Evolutionary conservation across 2,888 invertebrate species (phyloP).

Genomic region (Thelaira solivaga): DNA sequence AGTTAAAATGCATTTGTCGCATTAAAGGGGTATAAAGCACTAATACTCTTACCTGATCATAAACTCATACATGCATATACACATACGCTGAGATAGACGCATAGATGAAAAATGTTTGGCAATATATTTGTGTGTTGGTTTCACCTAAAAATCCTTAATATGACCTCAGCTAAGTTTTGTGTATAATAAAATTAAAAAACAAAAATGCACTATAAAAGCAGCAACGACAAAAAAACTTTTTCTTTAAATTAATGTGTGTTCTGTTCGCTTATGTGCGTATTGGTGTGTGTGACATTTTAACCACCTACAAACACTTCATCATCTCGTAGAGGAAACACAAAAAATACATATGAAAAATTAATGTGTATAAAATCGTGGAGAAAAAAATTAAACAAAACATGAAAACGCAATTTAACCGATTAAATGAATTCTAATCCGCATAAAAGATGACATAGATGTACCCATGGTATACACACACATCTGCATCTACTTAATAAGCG

Average conservation of each 20-base stretch:
- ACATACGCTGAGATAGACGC: neutral
- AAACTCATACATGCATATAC: neutral
- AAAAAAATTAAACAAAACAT: constrained; percentile 40
- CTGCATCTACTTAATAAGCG: neutral
- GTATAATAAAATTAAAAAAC: constrained; percentile 34
- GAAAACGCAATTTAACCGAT: constrained; percentile 55
- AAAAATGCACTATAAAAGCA: constrained; percentile 37
- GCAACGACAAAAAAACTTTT: constrained; percentile 31
- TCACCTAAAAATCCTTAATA: constrained; percentile 70
- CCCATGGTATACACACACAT: neutral
- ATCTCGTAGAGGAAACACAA: constrained; percentile 34
- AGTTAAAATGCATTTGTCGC: constrained; percentile 56
- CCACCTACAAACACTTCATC: constrained; percentile 58
- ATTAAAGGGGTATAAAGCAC: constrained; percentile 42
- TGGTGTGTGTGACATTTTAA: constrained; percentile 32
- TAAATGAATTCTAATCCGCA: constrained; percentile 59
- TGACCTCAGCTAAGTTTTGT: constrained; percentile 55
- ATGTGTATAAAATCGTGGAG: constrained; percentile 2
- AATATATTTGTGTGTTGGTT: constrained; percentile 65
- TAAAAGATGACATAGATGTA: constrained; percentile 57
- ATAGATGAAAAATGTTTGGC: constrained; percentile 24
- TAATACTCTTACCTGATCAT: constrained; percentile 1
- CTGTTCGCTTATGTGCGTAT: neutral
- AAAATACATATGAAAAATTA: constrained; percentile 21
- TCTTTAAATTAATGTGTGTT: constrained; percentile 3